Base-by-base conservation (phyloP, 2,797 vertebrate species). In the Otolemur crassicaudatus region DNA sequence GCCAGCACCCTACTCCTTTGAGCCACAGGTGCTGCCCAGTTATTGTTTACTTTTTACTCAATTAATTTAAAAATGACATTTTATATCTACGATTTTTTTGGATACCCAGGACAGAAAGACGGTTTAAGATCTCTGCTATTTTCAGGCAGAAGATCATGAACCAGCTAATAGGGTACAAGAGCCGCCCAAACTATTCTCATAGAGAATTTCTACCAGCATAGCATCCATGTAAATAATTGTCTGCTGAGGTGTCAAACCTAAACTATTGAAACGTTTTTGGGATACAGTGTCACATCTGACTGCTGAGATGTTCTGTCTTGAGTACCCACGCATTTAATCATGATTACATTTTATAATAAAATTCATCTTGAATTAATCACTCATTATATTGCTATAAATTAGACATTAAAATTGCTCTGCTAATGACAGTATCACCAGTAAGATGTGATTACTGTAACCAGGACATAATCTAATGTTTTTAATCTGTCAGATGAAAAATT, bases 331-430 rank as follows among this genome's bases (percentile, higher is more conserved):
- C 10, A 58, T 85, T 92, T 69, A 19, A 65, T 65, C 7, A 13
- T 90, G 75, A 77, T 76, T 49, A 49, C 0, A 46, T 27, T 75
- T 10, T 6, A 49, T 27, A 11, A 87, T 56, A 77, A 90, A 61
- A 27, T 94, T 95, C n/a, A 70, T 70, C 46, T 61, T 91, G 77
- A 94, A 81, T 82, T 67, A 87, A 92, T 95, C 53, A 63, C 65
- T 94, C 17, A 56, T 29, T 79, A 37, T 56, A 81, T 25, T 94
- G 82, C 61, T 93, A 67, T 67, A 85, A 89, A 75, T 77, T 63
- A 94, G 46, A 46, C 12, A 40, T 67, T 87, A 84, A 10, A 56
- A 53, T 49, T 81, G 67, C 56, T 95, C 11, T 53, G 53, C 22
- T 85, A 90, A 90, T 88, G n/a, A 69, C 43, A 65, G 14, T 87